Percentiles rank a stretch among this genome's conserved stretches.
phyloP scores from a whole-genome alignment of 1,140 invertebrate genomes.

The Pygmarrhopalites habei region DNA sequence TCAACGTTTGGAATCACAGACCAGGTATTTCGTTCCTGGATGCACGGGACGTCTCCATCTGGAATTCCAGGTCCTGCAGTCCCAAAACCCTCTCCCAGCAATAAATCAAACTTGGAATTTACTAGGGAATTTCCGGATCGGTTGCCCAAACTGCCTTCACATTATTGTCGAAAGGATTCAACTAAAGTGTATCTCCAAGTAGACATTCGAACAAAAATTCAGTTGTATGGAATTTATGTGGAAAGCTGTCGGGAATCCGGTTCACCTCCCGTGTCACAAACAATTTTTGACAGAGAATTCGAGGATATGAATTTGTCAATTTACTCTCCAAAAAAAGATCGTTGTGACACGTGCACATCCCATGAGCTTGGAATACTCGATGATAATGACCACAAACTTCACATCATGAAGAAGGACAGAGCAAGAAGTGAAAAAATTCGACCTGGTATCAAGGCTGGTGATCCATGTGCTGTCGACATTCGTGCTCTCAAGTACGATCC shows the following conservation, averaged over 20 bases:
- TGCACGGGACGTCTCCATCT: too few species aligned
- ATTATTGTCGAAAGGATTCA: background rate
- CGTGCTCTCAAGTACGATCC: too few species aligned
- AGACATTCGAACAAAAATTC: background rate
- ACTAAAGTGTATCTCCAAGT: background rate
- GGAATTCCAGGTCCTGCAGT: too few species aligned
- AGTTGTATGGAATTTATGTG: background rate
- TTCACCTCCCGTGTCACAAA: background rate
- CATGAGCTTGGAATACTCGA: background rate
- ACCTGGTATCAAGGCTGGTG: too few species aligned
- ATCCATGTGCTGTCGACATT: too few species aligned
- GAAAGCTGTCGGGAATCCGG: background rate
- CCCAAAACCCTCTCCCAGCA: too few species aligned
- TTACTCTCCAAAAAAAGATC: background rate
- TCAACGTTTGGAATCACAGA: too few species aligned
- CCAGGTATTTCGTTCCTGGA: too few species aligned
- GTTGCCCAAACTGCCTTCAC: background rate
- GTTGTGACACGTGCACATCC: background rate
- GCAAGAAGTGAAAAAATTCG: constrained; percentile 32
- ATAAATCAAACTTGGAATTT: too few species aligned
- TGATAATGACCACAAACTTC: background rate
- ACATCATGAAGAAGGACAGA: background rate
- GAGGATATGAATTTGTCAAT: background rate
- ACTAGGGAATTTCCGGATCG: background rate
- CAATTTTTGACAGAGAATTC: background rate